phyloP scores from a whole-genome alignment of 2,113 vertebrate species.

The Datnioides undecimradiatus region DNA sequence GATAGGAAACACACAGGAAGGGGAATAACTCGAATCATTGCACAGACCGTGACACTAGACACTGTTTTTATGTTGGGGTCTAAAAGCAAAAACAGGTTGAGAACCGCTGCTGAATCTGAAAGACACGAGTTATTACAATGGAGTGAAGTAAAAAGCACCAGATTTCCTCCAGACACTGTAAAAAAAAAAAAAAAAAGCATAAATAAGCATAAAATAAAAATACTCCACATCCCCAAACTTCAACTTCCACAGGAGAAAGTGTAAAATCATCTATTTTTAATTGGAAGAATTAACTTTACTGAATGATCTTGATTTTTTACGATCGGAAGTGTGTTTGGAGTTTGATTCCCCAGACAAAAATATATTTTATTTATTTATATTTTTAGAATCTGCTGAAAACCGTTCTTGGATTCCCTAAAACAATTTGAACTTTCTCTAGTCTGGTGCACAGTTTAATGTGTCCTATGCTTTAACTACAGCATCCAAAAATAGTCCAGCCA shows the following conservation, averaged over 20 bases:
- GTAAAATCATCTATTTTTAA: background rate
- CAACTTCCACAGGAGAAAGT: background rate
- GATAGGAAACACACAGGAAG: too few relatives aligned
- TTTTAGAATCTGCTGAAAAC: background rate
- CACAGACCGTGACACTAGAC: too few relatives aligned
- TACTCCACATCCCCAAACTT: background rate
- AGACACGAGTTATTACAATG: too few relatives aligned
- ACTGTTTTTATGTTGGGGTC: too few relatives aligned
- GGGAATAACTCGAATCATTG: too few relatives aligned
- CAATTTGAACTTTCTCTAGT: background rate
- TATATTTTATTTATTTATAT: background rate
- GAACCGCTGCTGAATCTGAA: too few relatives aligned
- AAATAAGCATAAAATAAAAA: background rate
- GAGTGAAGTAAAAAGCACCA: too few relatives aligned
- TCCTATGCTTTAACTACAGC: conserved; percentile 3
- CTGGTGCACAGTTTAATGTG: background rate
- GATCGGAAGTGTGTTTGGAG: background rate
- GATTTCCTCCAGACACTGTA: too few relatives aligned
- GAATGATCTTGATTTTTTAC: background rate
- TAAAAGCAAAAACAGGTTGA: too few relatives aligned
- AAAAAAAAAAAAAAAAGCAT: too few relatives aligned
- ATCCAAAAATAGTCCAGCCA: background rate
- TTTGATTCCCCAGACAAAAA: background rate
- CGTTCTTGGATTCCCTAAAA: background rate
- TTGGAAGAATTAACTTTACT: background rate